Evolutionary conservation across 2,113 vertebrate genomes (phyloP).

Genomic region (Lathamus discolor): DNA sequence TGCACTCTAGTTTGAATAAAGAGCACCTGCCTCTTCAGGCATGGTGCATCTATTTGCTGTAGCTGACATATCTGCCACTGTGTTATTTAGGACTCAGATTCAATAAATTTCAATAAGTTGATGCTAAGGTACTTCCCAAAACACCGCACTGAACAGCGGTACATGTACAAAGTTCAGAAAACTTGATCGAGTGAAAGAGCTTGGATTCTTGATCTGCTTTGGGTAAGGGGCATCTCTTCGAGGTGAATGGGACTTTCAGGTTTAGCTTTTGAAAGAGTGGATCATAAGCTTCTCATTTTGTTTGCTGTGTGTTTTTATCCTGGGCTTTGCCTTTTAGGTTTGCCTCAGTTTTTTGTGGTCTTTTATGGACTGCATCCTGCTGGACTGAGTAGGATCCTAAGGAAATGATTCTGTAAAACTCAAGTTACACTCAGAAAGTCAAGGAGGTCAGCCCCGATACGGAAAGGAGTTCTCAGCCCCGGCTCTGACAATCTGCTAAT

Average conservation of each 20-base stretch:
- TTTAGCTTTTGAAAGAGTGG: neutral
- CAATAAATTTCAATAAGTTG: neutral
- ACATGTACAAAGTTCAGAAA: neutral
- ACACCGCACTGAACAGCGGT: neutral
- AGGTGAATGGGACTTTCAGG: neutral
- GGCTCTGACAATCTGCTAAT: neutral
- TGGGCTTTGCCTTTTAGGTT: neutral
- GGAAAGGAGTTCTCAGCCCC: neutral
- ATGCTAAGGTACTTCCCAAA: neutral
- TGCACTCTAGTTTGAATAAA: neutral
- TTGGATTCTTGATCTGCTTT: neutral
- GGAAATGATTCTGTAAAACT: neutral
- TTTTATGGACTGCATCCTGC: neutral
- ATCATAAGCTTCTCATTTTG: neutral
- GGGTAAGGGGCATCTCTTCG: neutral
- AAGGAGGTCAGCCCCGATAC: neutral
- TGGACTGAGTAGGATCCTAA: neutral
- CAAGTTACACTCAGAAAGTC: accelerated
- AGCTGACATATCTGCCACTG: neutral
- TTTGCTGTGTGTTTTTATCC: neutral
- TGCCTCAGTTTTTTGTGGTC: neutral
- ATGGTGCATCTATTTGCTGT: neutral
- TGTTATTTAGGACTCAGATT: neutral
- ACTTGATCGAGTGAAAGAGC: neutral
- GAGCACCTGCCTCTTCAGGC: neutral